A percentile compares a stretch with the other conserved stretches of the same genome.
These are phyloP conservation scores for Dicyrtoma fusca DNA, from an alignment of 2,888 invertebrate species.

Conservation along the genomic window DNA sequence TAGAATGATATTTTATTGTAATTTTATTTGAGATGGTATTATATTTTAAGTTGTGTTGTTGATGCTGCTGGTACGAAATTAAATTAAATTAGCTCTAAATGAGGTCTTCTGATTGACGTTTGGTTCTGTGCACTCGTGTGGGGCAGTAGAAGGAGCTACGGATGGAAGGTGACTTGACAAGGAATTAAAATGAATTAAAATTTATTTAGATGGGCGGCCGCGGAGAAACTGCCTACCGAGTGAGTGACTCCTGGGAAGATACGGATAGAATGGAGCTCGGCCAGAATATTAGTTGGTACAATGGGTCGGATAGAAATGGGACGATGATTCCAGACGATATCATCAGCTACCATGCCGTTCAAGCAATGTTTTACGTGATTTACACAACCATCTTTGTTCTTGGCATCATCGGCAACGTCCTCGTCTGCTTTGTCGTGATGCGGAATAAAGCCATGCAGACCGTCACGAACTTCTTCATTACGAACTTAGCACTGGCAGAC, in stretches of 20 bases:
- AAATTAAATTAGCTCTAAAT: too few relatives aligned
- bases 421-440: conserved; percentile 92
- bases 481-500: conserved; percentile 93
- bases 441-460: conserved; percentile 95
- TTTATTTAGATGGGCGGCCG: background rate
- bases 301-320: background rate
- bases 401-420: conserved; percentile 84
- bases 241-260: background rate
- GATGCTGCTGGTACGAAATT: too few relatives aligned
- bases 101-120: too few relatives aligned
- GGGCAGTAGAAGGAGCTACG: too few relatives aligned
- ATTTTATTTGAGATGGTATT: too few relatives aligned
- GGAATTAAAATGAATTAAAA: background rate
- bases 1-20: too few relatives aligned
- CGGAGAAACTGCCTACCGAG: background rate
- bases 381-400: conserved; percentile 82
- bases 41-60: too few relatives aligned
- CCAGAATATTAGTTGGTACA: background rate
- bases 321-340: conserved; percentile 60
- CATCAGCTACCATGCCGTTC: conserved; percentile 70
- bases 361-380: conserved; percentile 73
- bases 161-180: background rate
- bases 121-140: too few relatives aligned
- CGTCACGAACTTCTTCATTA: conserved; percentile 96
- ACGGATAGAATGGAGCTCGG: background rate